phyloP scores from a whole-genome alignment of 2,797 vertebrate species.

The Poecile montanus region DNA sequence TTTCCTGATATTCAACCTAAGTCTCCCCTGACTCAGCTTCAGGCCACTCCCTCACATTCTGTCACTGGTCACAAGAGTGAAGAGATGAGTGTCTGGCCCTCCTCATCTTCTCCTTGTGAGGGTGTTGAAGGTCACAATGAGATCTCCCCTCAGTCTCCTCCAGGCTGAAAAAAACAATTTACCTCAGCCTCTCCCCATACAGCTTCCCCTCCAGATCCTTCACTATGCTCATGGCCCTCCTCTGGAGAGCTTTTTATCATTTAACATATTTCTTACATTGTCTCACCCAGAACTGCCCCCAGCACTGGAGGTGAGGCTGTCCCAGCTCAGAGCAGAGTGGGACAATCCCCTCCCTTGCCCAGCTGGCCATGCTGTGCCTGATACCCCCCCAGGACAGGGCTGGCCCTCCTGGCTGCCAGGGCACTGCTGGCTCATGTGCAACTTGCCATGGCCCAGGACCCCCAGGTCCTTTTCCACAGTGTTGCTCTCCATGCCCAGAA shows the following conservation, averaged over 20 bases:
- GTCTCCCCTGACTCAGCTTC: not conserved
- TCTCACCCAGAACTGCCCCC: not conserved
- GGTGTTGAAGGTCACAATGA: not conserved
- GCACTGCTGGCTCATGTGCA: not conserved
- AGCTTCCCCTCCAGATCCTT: not conserved
- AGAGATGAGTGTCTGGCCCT: not conserved
- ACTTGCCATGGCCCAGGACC: accelerated
- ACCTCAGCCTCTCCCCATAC: not conserved
- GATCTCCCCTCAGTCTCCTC: not conserved
- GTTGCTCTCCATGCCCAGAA: not conserved
- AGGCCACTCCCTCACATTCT: not conserved
- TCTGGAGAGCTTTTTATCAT: accelerated
- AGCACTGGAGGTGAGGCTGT: accelerated
- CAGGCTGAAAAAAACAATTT: not conserved
- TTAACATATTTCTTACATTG: not conserved
- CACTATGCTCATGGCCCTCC: not conserved
- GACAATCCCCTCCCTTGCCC: not conserved
- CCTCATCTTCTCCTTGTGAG: accelerated
- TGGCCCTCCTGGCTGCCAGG: not conserved
- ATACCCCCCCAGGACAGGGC: not conserved
- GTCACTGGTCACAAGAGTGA: not conserved
- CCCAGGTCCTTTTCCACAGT: not conserved
- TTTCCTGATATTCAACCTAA: not conserved
- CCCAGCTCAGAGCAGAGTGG: accelerated
- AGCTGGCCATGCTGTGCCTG: not conserved